Conservation (phyloP, 2,888 invertebrate genomes). For the Craniophora ligustri region DNA sequence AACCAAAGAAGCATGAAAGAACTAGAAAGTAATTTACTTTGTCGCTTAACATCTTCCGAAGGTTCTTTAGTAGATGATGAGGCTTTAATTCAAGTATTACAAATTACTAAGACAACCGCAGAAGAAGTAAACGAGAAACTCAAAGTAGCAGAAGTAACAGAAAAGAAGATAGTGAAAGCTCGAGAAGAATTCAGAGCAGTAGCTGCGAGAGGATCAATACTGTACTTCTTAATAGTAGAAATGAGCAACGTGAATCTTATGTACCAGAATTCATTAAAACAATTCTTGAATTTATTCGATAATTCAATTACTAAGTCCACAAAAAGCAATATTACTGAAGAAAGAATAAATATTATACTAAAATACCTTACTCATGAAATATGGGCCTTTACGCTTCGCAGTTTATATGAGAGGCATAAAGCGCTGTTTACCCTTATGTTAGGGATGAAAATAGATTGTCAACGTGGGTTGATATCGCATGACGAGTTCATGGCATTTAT, state of each 20-base stretch:
- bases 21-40: conserved; percentile 96
- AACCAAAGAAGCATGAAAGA: conserved; percentile 99
- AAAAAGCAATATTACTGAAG: conserved; percentile 94
- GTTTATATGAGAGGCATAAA: conserved; percentile 97
- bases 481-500: conserved; percentile 98
- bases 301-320: conserved; percentile 97
- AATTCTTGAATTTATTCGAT: conserved; percentile 97
- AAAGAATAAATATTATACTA: conserved; percentile 96
- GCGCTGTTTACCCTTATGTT: conserved; percentile 97
- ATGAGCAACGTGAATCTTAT: conserved; percentile 98
- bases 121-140: conserved; percentile 98
- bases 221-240: conserved; percentile 98
- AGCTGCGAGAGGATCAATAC: conserved; percentile 97
- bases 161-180: conserved; percentile 97
- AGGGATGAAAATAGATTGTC: conserved; percentile 98
- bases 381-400: conserved; percentile 97
- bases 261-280: conserved; percentile 98
- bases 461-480: conserved; percentile 93
- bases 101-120: conserved; percentile 95
- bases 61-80: conserved; percentile 99
- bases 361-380: conserved; percentile 97
- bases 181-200: conserved; percentile 98
- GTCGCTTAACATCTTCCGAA: conserved; percentile 96
- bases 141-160: conserved; percentile 96
- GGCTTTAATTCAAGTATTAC: conserved; percentile 96